A percentile compares a stretch with the other conserved stretches of the same genome.
Evolutionary conservation across 2,113 vertebrate species (phyloP).

Genomic region (Gadus chalcogrammus): DNA sequence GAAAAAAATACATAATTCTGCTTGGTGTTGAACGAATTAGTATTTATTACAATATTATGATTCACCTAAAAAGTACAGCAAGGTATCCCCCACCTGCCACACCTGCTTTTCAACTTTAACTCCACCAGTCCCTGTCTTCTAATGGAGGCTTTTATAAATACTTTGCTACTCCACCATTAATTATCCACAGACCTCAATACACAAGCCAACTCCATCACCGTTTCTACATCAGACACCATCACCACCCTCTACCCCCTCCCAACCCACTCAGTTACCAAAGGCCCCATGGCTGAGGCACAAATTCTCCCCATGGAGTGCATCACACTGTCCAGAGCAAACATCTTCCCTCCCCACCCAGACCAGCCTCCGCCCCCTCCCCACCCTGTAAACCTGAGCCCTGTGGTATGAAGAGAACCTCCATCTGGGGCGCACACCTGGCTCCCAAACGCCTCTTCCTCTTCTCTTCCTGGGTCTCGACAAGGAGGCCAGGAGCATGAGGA

Average conservation of each 20-base stretch:
- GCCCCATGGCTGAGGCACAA: constrained; percentile 18
- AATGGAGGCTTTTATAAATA: too few species aligned
- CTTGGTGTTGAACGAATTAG: too few species aligned
- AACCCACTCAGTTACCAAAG: constrained; percentile 1
- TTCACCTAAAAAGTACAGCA: too few species aligned
- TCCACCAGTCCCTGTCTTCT: too few species aligned
- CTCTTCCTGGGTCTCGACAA: constrained; percentile 18
- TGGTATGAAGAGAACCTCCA: constrained; percentile 23
- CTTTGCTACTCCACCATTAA: too few species aligned
- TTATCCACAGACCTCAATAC: too few species aligned
- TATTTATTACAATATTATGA: too few species aligned
- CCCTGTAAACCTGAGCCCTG: constrained; percentile 6
- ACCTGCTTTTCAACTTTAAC: too few species aligned
- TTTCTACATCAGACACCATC: background rate
- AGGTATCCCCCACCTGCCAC: too few species aligned
- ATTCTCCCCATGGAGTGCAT: constrained; percentile 16
- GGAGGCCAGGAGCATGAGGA: constrained; percentile 54
- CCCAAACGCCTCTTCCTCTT: constrained; percentile 10
- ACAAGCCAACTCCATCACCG: too few species aligned
- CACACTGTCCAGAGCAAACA: constrained; percentile 26
- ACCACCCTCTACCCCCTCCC: background rate
- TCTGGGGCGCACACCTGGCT: constrained; percentile 48
- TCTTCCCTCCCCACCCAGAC: background rate
- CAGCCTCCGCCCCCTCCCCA: background rate
- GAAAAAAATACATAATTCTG: too few species aligned